Conservation (phyloP, 2,888 invertebrate species). For the Mythimna albipuncta region DNA sequence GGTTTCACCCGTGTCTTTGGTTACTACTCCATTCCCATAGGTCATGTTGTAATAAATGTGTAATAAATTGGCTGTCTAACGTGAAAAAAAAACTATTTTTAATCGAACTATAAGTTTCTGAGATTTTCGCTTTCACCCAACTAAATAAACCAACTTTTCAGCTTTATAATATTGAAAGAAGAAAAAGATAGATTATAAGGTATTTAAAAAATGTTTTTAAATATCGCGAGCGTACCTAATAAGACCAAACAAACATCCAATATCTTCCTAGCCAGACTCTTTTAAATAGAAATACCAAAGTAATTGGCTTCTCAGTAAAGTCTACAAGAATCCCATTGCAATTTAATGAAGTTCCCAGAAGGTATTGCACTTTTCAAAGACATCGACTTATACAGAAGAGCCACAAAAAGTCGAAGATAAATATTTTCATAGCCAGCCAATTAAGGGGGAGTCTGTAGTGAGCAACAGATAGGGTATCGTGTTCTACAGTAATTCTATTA, state of each 20-base stretch:
- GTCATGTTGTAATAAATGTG: no score
- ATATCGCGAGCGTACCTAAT: not conserved
- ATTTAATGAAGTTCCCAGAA: constrained; percentile 35
- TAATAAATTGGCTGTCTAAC: no score
- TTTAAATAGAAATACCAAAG: constrained; percentile 1
- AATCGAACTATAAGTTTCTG: no score
- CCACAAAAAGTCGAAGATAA: constrained; percentile 76
- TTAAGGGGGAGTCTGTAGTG: constrained; percentile 76
- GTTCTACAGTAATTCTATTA: constrained; percentile 87
- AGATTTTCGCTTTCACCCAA: no score
- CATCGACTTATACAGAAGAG: constrained; percentile 59
- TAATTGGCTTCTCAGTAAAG: constrained; percentile 25
- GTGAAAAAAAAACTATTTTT: no score
- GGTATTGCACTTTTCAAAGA: constrained; percentile 31
- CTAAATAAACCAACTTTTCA: no score
- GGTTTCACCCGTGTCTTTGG: no score
- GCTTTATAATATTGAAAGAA: no score
- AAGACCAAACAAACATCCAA: not conserved
- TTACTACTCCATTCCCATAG: no score
- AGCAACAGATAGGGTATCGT: constrained; percentile 81
- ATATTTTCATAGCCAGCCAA: constrained; percentile 84
- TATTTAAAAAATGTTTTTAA: no score
- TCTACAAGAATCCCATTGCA: constrained; percentile 14
- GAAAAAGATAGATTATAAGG: no score
- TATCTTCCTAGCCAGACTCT: not conserved